These are phyloP conservation scores for Zaprionus capensis DNA, from an alignment of 1,140 invertebrate genomes.

Conservation along the genomic window DNA sequence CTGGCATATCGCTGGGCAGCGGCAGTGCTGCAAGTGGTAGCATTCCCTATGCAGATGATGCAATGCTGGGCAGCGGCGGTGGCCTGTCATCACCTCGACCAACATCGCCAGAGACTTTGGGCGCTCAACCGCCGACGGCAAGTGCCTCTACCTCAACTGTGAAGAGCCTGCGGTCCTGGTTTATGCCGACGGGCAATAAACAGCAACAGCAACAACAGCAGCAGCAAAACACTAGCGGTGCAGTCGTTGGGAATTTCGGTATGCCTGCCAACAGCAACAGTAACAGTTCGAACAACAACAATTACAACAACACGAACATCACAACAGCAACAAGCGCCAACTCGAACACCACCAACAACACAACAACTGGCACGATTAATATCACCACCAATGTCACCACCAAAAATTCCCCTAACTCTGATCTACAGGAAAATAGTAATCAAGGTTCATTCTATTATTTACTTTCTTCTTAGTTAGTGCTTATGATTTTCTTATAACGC, in stretches of 20 bases:
- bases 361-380: constrained; percentile 74
- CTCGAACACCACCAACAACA: constrained; percentile 64
- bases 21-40: constrained; percentile 74
- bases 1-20: constrained; percentile 66
- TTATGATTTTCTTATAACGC: constrained; percentile 41
- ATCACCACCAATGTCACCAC: constrained; percentile 69
- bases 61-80: constrained; percentile 52
- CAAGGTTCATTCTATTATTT: constrained; percentile 83
- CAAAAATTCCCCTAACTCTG: constrained; percentile 83
- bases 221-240: constrained; percentile 16
- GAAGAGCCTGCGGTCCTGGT: constrained; percentile 69
- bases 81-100: constrained; percentile 64
- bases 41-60: constrained; percentile 71
- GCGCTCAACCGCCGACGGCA: constrained; percentile 36
- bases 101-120: constrained; percentile 73
- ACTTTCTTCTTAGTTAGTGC: constrained; percentile 43
- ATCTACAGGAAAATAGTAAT: constrained; percentile 78
- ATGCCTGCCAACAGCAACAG: constrained; percentile 71
- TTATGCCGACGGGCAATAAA: constrained; percentile 56
- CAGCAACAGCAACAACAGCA: constrained; percentile 46
- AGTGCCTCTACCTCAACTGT: constrained; percentile 52
- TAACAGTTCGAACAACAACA: constrained; percentile 58
- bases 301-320: constrained; percentile 58
- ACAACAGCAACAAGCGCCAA: constrained; percentile 63
- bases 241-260: constrained; percentile 72